These are phyloP conservation scores for Synanthedon myopaeformis DNA, from an alignment of 2,888 invertebrate genomes.

Conservation along the genomic window DNA sequence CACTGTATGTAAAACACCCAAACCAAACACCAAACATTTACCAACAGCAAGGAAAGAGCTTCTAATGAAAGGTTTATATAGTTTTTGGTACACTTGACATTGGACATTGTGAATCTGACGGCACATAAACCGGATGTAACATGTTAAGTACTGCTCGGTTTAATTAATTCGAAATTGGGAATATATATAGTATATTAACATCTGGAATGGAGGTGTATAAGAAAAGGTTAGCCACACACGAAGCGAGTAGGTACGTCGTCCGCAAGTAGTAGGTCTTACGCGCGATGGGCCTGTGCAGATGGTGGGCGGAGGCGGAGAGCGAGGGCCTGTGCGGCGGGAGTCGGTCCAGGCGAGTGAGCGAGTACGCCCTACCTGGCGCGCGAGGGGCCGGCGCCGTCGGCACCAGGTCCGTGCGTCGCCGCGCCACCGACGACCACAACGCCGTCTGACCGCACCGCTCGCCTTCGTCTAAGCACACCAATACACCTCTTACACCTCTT, in stretches of 20 bases:
- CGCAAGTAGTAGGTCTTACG: slow-evolving; percentile 22
- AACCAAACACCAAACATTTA: too few relatives aligned
- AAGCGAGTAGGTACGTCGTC: background rate
- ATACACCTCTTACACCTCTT: too few relatives aligned
- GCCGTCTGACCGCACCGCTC: slow-evolving; percentile 61
- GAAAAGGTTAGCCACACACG: background rate
- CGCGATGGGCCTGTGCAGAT: slow-evolving; percentile 50
- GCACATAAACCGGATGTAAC: too few relatives aligned
- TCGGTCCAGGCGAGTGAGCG: slow-evolving; percentile 90
- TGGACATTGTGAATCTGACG: too few relatives aligned
- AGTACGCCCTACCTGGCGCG: slow-evolving; percentile 82
- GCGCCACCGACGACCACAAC: slow-evolving; percentile 82
- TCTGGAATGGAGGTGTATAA: too few relatives aligned
- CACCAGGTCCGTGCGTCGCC: slow-evolving; percentile 90
- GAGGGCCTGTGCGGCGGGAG: slow-evolving; percentile 32
- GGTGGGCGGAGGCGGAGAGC: slow-evolving; percentile 36
- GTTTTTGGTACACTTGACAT: too few relatives aligned
- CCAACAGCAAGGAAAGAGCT: too few relatives aligned
- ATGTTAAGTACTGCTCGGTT: too few relatives aligned
- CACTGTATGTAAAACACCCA: too few relatives aligned
- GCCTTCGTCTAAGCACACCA: slow-evolving; percentile 41
- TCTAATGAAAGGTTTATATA: too few relatives aligned
- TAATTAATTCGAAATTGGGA: too few relatives aligned
- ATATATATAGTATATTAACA: too few relatives aligned
- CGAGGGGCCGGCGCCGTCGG: slow-evolving; percentile 82